Conservation (phyloP, 2,888 invertebrate species). For the Pedicia rivosa region DNA sequence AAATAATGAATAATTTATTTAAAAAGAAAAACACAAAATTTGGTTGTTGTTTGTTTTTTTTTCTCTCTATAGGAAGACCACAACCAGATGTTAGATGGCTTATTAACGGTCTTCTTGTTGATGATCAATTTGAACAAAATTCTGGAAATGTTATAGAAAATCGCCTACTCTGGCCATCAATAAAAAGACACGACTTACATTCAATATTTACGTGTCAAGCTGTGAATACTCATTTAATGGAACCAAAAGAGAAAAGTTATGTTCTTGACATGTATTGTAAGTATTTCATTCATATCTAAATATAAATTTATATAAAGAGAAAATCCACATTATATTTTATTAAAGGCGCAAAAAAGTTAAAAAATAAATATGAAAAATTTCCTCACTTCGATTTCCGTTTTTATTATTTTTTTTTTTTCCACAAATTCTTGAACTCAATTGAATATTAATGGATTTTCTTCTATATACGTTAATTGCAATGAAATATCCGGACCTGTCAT, state of each 20-base stretch:
- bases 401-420: background rate
- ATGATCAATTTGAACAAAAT: slow-evolving; percentile 30
- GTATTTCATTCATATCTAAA: no score
- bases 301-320: no score
- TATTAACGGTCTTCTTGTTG: slow-evolving; percentile 26
- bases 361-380: background rate
- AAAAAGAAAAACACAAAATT: no score
- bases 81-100: slow-evolving; percentile 33
- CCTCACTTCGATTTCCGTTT: background rate
- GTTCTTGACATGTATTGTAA: slow-evolving; percentile 32
- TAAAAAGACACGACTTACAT: slow-evolving; percentile 33
- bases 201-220: slow-evolving; percentile 37
- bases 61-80: slow-evolving; percentile 29
- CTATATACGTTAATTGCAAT: no score
- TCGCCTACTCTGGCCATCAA: slow-evolving; percentile 21
- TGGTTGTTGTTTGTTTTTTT: background rate
- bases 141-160: slow-evolving; percentile 34
- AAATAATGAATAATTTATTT: no score
- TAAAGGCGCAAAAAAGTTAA: background rate
- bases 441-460: no score
- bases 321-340: no score
- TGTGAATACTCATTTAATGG: slow-evolving; percentile 34
- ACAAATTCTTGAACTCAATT: background rate
- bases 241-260: slow-evolving; percentile 29
- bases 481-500: no score